A percentile compares a stretch with the other conserved stretches of the same genome.
These are phyloP conservation scores for Drosophila arawakana DNA, from an alignment of 1,140 invertebrate genomes.

Conservation along the genomic window DNA sequence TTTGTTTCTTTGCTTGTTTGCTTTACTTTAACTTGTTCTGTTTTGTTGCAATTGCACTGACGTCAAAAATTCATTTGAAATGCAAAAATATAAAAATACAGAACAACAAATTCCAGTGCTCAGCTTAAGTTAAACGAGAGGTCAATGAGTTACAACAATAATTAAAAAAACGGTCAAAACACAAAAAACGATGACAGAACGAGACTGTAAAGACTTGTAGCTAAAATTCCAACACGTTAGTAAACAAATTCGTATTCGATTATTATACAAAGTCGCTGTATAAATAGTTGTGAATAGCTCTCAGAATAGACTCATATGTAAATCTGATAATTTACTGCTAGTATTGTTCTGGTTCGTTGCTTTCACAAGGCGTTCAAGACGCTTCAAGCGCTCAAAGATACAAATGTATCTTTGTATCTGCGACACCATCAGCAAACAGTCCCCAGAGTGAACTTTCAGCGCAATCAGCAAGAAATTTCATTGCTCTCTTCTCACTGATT, in stretches of 20 bases:
- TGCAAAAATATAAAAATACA: constrained; percentile 49
- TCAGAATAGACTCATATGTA: constrained; percentile 49
- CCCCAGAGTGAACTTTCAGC: neutral
- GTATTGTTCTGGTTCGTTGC: constrained; percentile 35
- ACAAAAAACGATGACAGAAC: constrained; percentile 18
- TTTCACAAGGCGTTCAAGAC: constrained; percentile 30
- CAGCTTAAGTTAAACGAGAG: constrained; percentile 65
- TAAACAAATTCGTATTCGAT: constrained; percentile 29
- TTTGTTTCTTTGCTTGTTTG: neutral
- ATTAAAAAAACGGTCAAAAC: constrained; percentile 6
- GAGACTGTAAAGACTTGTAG: constrained; percentile 22
- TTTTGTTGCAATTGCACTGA: constrained; percentile 39
- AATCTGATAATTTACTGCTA: constrained; percentile 61
- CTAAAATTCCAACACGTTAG: constrained; percentile 46
- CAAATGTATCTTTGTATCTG: neutral
- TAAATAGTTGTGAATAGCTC: constrained; percentile 30
- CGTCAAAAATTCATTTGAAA: constrained; percentile 64
- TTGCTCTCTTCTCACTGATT: constrained; percentile 53
- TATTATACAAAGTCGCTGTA: constrained; percentile 19
- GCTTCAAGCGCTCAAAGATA: constrained; percentile 3
- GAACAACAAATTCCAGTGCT: constrained; percentile 52
- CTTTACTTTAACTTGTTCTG: constrained; percentile 6
- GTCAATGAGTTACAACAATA: constrained; percentile 58
- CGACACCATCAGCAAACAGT: constrained; percentile 5
- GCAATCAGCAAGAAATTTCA: constrained; percentile 34